These are phyloP conservation scores for Hermodice carunculata DNA, from an alignment of 2,888 invertebrate species.

Conservation along the genomic window DNA sequence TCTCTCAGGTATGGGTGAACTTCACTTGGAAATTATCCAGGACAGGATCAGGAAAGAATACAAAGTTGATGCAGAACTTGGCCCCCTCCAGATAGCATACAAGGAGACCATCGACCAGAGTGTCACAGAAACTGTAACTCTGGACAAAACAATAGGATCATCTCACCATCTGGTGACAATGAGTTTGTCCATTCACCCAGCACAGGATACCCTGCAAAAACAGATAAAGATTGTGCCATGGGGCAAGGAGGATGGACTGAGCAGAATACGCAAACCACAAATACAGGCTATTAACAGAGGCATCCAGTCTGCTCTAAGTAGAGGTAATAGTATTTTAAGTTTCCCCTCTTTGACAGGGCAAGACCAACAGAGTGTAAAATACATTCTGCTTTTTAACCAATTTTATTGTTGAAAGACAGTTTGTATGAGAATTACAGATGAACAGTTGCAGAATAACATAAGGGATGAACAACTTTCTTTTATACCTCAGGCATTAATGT, in stretches of 20 bases:
- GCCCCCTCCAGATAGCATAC: constrained; percentile 93
- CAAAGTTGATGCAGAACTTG: constrained; percentile 90
- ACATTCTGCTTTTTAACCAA: too few species aligned
- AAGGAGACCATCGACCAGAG: constrained; percentile 77
- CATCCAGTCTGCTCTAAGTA: constrained; percentile 71
- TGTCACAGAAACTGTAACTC: constrained; percentile 67
- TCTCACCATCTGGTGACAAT: constrained; percentile 76
- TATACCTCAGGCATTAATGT: too few species aligned
- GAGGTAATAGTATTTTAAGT: too few species aligned
- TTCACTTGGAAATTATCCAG: constrained; percentile 93
- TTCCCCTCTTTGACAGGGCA: too few species aligned
- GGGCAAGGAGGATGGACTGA: constrained; percentile 74
- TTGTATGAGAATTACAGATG: too few species aligned
- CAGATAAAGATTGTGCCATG: constrained; percentile 49
- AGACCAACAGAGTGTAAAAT: too few species aligned
- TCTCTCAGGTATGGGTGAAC: constrained; percentile 91
- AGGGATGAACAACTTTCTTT: too few species aligned
- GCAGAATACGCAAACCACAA: constrained; percentile 75
- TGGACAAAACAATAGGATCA: constrained; percentile 78
- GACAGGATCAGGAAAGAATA: constrained; percentile 90
- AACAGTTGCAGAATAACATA: too few species aligned
- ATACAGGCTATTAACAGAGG: constrained; percentile 82
- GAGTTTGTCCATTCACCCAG: constrained; percentile 76
- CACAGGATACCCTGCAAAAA: constrained; percentile 40
- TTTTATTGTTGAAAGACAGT: too few species aligned